Conservation (phyloP, 2,113 vertebrate genomes). For the Patagioenas fasciata region DNA sequence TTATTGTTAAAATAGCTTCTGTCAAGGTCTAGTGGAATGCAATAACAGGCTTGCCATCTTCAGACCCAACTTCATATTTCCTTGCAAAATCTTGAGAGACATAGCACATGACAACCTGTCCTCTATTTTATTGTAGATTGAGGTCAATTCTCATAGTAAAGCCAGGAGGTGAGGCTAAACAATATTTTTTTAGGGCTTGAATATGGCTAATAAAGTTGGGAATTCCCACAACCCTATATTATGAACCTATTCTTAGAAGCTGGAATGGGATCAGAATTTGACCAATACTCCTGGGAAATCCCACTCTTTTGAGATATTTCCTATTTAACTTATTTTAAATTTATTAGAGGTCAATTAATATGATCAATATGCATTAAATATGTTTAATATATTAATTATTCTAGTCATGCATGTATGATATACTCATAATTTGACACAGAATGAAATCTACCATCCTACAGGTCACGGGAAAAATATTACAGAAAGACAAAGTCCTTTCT, state of each 20-base stretch:
- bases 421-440: neutral
- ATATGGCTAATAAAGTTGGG: neutral
- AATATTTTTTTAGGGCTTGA: neutral
- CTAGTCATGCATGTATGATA: neutral
- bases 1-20: neutral
- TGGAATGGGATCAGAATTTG: neutral
- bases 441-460: neutral
- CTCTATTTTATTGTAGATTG: neutral
- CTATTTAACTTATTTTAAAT: neutral
- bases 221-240: neutral
- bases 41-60: neutral
- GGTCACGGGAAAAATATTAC: neutral
- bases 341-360: neutral
- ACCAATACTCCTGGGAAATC: neutral
- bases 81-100: neutral
- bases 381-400: neutral
- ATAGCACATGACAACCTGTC: neutral
- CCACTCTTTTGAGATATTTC: neutral
- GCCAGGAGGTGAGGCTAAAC: neutral
- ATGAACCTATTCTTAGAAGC: neutral
- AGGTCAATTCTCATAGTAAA: neutral
- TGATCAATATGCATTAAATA: neutral
- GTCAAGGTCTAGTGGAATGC: neutral
- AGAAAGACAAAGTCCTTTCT: neutral
- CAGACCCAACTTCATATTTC: neutral